Percentiles rank a stretch among this genome's conserved stretches.
Evolutionary conservation across 1,140 invertebrate species (phyloP).

Genomic region (Lerema accius): DNA sequence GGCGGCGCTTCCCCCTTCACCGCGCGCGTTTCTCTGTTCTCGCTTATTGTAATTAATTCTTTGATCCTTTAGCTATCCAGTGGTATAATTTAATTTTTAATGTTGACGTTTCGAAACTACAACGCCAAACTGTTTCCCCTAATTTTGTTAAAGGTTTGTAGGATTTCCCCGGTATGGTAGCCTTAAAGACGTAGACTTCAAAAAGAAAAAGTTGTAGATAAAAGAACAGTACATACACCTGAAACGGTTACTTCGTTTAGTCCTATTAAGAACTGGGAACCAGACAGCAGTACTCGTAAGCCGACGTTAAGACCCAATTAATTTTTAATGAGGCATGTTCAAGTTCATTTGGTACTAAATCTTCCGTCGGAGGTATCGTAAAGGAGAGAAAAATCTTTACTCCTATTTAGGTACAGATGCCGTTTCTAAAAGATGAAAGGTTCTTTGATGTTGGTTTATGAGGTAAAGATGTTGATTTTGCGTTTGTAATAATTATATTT

Average conservation of each 20-base stretch:
- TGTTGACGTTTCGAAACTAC: too few species aligned
- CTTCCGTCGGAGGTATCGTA: slow-evolving; percentile 2
- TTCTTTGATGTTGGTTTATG: background rate
- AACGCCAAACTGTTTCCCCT: too few species aligned
- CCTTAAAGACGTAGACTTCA: too few species aligned
- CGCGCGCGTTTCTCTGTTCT: too few species aligned
- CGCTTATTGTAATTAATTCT: too few species aligned
- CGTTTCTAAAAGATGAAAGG: background rate
- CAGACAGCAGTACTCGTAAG: slow-evolving; percentile 3
- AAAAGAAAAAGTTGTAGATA: background rate
- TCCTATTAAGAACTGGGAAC: background rate
- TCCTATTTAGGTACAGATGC: background rate
- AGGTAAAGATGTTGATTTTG: too few species aligned
- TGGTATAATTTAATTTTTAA: too few species aligned
- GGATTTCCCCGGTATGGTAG: too few species aligned
- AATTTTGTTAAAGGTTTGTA: too few species aligned
- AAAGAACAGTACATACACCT: background rate
- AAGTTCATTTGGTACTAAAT: slow-evolving; percentile 26
- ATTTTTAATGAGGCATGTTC: slow-evolving; percentile 30
- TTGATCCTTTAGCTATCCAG: too few species aligned
- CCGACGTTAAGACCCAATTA: slow-evolving; percentile 31
- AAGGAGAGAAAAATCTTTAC: background rate
- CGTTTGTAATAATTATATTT: too few species aligned
- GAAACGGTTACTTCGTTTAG: background rate
- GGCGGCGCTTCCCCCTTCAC: too few species aligned